Base-by-base conservation (phyloP, 2,113 vertebrate species). In the Marmota monax region DNA sequence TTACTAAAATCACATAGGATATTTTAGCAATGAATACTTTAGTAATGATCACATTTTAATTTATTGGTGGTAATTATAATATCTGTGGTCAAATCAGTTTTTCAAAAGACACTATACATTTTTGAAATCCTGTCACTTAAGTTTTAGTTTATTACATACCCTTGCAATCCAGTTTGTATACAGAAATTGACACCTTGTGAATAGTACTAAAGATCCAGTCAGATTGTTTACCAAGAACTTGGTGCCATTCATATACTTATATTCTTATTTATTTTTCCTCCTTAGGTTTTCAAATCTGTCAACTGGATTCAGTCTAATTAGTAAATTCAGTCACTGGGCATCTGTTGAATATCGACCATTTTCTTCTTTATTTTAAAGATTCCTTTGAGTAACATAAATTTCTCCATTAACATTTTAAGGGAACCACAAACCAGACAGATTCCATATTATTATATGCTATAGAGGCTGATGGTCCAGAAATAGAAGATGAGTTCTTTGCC, bases 291-390 rank as follows among this genome's bases (percentile, higher is more conserved):
- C 4, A 84, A 70, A 70, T 29, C 23, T 86, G 18, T 74, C 48
- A 79, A 12, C 20, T 96, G 48, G 48, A 84, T 77, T 94, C 20
- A 32, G 18, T 70, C 8, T 25, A 48, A 93, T 37, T 65, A 76
- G 32, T 76, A 87, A 74, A 12, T 63, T 69, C 5, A 5, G 58
- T 80, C 45, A 22, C 4, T 80, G 7, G 39, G n/a, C 12, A 65
- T 34, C 25, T 76, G n/a, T 18, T 89, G 58, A 56, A 80, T 10
- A 63, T 48, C 22, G 56, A 89, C 7, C 61, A 58, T 92, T 82
- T 83, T 39, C 63, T 11, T 94, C 7, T 87, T 77, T 29, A 86
- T 89, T 80, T 69, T 90, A 83, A 73, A 92, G 34, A 80, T 92
- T 16, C 7, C 25, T 89, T 85, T 85, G 70, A 76, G 20, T 76